phyloP scores from a whole-genome alignment of 2,113 vertebrate species.

The Petrocephalus zakoni region DNA sequence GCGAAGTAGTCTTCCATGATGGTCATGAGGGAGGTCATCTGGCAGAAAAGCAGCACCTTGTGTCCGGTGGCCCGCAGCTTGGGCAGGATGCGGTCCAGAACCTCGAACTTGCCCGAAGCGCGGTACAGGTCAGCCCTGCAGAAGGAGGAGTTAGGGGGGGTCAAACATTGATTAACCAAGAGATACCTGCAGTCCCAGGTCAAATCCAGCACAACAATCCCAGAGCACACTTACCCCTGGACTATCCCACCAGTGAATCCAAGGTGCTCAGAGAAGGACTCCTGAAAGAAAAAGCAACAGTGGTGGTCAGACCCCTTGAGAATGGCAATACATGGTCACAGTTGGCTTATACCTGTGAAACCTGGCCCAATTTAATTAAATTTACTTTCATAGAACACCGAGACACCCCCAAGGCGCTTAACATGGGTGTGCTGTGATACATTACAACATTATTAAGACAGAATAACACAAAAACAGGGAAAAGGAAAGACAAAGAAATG shows the following conservation, averaged over 20 bases:
- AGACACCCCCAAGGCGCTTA: not conserved
- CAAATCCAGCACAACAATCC: not conserved
- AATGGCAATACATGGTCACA: not conserved
- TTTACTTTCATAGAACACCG: not conserved
- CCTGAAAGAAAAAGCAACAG: conserved; percentile 56
- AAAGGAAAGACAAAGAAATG: not conserved
- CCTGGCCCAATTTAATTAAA: not conserved
- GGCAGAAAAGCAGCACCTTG: conserved; percentile 97
- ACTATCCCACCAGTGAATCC: conserved; percentile 88
- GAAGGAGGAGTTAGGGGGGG: not conserved
- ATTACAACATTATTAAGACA: not conserved
- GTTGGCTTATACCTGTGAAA: not conserved
- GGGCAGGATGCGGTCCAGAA: conserved; percentile 89
- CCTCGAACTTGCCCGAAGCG: conserved; percentile 91
- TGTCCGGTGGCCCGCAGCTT: conserved; percentile 89
- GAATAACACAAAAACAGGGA: not conserved
- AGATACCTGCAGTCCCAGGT: not conserved
- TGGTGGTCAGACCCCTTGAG: not conserved
- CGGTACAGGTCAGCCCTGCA: conserved; percentile 82
- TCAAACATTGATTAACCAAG: not conserved
- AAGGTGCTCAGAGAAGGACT: conserved; percentile 92
- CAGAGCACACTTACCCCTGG: conserved; percentile 65
- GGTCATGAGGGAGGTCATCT: conserved; percentile 98
- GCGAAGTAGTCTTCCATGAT: conserved; percentile 99
- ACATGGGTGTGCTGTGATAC: not conserved